Evolutionary conservation across 2,797 vertebrate genomes (phyloP).

Genomic region (Pangasius mekongensis): DNA sequence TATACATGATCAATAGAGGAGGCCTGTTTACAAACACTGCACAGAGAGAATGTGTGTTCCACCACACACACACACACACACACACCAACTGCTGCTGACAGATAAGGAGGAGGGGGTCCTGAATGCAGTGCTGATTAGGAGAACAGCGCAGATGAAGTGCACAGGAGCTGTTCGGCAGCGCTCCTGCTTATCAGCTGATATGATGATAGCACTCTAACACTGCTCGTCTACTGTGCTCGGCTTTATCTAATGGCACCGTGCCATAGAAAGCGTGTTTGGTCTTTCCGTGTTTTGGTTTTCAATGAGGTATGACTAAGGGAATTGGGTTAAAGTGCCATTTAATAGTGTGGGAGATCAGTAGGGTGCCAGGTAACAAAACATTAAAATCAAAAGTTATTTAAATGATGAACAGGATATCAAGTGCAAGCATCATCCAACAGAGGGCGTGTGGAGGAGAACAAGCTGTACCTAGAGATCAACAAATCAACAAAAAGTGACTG

Average conservation of each 20-base stretch:
- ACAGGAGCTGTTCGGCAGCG: constrained; percentile 55
- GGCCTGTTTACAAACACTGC: constrained; percentile 22
- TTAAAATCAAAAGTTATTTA: background rate
- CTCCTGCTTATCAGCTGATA: constrained; percentile 61
- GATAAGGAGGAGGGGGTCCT: constrained; percentile 66
- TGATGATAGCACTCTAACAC: constrained; percentile 32
- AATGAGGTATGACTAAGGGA: background rate
- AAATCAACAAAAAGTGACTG: background rate
- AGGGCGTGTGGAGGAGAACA: constrained; percentile 19
- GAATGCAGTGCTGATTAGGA: constrained; percentile 58
- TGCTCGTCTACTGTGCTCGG: background rate
- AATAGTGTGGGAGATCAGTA: background rate
- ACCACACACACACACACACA: constrained; percentile 33
- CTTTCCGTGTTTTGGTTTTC: constrained; percentile 1
- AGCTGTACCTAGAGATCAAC: background rate
- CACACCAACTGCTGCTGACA: constrained; percentile 64
- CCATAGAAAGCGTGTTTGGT: constrained; percentile 17
- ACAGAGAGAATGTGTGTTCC: constrained; percentile 38
- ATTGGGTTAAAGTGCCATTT: background rate
- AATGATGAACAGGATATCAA: background rate
- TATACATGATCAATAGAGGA: constrained; percentile 10
- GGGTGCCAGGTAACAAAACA: background rate
- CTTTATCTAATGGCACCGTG: constrained; percentile 19
- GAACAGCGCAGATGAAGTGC: constrained; percentile 47
- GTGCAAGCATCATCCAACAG: constrained; percentile 43